phyloP scores from a whole-genome alignment of 1,140 invertebrate genomes.

The Halesus radiatus region DNA sequence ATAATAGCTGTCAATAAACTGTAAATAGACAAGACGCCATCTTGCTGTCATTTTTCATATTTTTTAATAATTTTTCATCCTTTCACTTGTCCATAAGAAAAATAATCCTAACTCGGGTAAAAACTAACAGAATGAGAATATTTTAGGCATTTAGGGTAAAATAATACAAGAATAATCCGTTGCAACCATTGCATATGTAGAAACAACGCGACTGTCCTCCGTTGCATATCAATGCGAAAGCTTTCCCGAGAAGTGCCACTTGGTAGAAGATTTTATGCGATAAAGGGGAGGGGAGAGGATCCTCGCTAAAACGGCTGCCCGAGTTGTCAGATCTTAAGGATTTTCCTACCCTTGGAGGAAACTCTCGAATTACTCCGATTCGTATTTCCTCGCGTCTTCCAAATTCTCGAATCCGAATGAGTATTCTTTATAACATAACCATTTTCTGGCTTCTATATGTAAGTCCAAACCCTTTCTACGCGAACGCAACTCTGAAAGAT shows the following conservation, averaged over 20 bases:
- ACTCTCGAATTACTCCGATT: neutral
- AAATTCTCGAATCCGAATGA: neutral
- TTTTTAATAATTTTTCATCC: too few species aligned
- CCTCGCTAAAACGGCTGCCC: neutral
- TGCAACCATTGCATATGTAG: neutral
- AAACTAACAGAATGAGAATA: too few species aligned
- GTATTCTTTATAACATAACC: too few species aligned
- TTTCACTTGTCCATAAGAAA: too few species aligned
- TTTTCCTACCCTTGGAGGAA: neutral
- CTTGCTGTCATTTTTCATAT: too few species aligned
- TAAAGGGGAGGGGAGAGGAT: neutral
- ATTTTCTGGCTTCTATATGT: neutral
- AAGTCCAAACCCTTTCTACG: too few species aligned
- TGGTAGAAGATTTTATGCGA: constrained; percentile 5
- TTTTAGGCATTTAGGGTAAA: too few species aligned
- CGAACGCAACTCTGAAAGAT: too few species aligned
- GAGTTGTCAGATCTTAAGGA: constrained; percentile 4
- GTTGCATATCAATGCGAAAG: constrained; percentile 16
- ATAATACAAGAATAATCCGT: too few species aligned
- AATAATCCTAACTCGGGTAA: too few species aligned
- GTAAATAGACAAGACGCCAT: too few species aligned
- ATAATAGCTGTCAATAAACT: too few species aligned
- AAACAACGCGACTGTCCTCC: neutral
- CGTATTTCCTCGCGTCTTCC: neutral
- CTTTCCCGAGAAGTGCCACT: constrained; percentile 17